These are phyloP conservation scores for Dynastes tityus DNA, from an alignment of 2,888 invertebrate species.

Conservation along the genomic window DNA sequence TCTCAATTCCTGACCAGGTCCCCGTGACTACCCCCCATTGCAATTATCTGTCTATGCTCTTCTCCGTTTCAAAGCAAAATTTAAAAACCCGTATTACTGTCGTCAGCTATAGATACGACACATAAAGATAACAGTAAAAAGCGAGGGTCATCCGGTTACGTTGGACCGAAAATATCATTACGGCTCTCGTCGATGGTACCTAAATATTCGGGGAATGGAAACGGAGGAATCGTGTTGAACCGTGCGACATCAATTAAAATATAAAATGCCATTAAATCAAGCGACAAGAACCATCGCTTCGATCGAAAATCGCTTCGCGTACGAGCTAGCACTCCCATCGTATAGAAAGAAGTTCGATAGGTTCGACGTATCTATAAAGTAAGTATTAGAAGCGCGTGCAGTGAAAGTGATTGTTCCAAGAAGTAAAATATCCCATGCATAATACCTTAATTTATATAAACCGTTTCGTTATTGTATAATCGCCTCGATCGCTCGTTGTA, in stretches of 20 bases:
- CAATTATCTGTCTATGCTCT: no score
- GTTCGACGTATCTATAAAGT: no score
- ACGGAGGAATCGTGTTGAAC: slow-evolving; percentile 13
- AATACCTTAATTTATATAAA: slow-evolving; percentile 33
- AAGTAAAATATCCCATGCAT: slow-evolving; percentile 22
- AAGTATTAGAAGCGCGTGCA: slow-evolving; percentile 8
- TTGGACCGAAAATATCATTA: slow-evolving; percentile 6
- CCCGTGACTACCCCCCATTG: no score
- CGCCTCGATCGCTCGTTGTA: not conserved
- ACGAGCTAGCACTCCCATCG: not conserved
- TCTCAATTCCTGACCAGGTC: no score
- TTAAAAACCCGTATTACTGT: no score
- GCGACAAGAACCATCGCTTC: not conserved
- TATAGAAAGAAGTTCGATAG: no score
- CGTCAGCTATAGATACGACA: no score
- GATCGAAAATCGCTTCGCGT: not conserved
- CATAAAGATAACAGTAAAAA: not conserved
- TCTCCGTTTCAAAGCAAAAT: no score
- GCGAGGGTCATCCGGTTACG: not conserved
- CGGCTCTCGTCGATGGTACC: slow-evolving; percentile 1
- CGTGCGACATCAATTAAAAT: slow-evolving; percentile 23
- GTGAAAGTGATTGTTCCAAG: slow-evolving; percentile 39
- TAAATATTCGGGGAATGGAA: slow-evolving; percentile 7
- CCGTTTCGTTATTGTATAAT: slow-evolving; percentile 32
- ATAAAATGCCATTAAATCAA: slow-evolving; percentile 25